Conservation (phyloP, 2,797 vertebrate genomes). For the Petrocephalus schoutedeni region DNA sequence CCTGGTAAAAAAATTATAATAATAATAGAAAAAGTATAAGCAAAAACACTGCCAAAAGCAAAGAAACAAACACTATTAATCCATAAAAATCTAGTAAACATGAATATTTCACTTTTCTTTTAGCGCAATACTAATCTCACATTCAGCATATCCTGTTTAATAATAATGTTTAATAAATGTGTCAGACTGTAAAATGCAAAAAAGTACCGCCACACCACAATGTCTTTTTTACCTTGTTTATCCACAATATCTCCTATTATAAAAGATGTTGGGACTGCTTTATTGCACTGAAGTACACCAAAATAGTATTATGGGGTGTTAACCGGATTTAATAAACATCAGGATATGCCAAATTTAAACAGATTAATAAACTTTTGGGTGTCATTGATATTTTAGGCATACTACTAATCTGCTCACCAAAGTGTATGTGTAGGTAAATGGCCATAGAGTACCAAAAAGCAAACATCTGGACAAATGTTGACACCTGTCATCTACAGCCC, state of each 20-base stretch:
- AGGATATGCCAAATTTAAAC: background rate
- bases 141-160: background rate
- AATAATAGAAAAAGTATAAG: background rate
- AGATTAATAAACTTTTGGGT: background rate
- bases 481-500: background rate
- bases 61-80: background rate
- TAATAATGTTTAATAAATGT: background rate
- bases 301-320: background rate
- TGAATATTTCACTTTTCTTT: background rate
- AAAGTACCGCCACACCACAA: background rate
- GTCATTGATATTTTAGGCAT: background rate
- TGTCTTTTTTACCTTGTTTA: background rate
- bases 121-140: background rate
- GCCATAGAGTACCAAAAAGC: background rate
- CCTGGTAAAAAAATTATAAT: conserved; percentile 59
- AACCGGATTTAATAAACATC: background rate
- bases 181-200: background rate
- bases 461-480: background rate
- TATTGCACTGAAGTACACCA: too few species aligned
- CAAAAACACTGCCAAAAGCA: background rate
- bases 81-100: background rate
- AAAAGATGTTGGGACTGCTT: background rate
- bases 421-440: background rate
- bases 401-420: background rate
- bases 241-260: background rate